Evolutionary conservation across 2,888 invertebrate genomes (phyloP), one percentile per base, ranked within the genome.

Genomic region (Pelosia muscerda): DNA sequence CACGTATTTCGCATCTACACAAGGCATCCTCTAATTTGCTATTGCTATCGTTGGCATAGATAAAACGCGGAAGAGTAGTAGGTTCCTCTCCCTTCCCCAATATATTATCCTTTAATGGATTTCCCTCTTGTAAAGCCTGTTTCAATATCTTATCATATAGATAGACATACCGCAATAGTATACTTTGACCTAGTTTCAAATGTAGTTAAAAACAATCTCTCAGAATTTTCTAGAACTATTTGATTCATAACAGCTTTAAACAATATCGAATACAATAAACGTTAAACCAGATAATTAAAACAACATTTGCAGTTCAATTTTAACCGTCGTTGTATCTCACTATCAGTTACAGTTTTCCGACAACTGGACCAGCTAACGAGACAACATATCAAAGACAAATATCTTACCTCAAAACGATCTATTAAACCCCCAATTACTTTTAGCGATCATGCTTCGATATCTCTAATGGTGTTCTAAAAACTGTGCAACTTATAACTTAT

Each of bases 301-400:
- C 55, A 34, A 56, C 38, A 63, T 22, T 55, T 38, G 59, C 34
- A 31, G 58, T 59, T 49, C 58, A 57, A 67, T 62, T 42, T 31
- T 57, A 53, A 58, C n/a, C n/a, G 58, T 22, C 53, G 19, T n/a
- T 9, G 15, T 67, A 63, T 58, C 58, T 53, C 31, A 28, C 28
- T 31, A 68, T 58, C 67, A 23, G 55, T 8, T 19, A 54, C 63
- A 72, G 60, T 68, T 63, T 72, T 67, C 71, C 64, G 66, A 70
- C 62, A 77, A 58, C 49, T 34, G 65, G 63, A 68, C 76, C 66
- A 62, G 66, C 64, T 56, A 69, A 79, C 74, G 58, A 31, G 65
- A 72, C 68, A 69, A 57, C 28, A n/a, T 81, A 81, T 76, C 76
- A 72, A 69, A 68, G 72, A 78, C 81, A 76, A 79, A 78, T 76